phyloP scores from a whole-genome alignment of 2,797 vertebrate genomes.

The Dendrocincla fuliginosa region DNA sequence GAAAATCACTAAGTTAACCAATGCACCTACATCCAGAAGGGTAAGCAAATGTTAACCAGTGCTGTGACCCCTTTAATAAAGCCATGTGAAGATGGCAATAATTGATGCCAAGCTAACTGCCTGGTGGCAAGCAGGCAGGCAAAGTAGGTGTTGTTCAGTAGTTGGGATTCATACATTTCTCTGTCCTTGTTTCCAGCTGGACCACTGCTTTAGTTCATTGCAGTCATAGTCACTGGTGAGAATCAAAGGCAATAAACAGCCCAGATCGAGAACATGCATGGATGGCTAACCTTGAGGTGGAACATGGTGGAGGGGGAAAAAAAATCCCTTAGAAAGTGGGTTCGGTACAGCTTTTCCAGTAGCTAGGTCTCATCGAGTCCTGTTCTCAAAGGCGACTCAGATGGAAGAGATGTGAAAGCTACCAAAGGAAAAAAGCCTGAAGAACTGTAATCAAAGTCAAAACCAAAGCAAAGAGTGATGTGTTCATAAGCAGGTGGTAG shows the following conservation, averaged over 20 bases:
- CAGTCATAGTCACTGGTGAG: neutral
- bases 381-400: neutral
- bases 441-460: neutral
- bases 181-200: neutral
- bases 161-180: neutral
- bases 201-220: neutral
- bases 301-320: neutral
- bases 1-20: neutral
- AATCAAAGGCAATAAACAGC: neutral
- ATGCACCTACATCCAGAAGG: neutral
- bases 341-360: neutral
- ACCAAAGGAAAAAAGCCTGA: neutral
- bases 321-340: neutral
- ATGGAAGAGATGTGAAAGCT: neutral
- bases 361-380: neutral
- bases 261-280: neutral
- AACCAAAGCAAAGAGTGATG: neutral
- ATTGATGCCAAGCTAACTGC: neutral
- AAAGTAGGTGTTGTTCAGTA: neutral
- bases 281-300: neutral
- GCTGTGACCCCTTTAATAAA: neutral
- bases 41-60: neutral
- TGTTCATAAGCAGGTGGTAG: neutral
- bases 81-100: neutral
- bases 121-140: neutral